These are phyloP conservation scores for Limanda limanda DNA, from an alignment of 2,113 vertebrate species.

Conservation along the genomic window DNA sequence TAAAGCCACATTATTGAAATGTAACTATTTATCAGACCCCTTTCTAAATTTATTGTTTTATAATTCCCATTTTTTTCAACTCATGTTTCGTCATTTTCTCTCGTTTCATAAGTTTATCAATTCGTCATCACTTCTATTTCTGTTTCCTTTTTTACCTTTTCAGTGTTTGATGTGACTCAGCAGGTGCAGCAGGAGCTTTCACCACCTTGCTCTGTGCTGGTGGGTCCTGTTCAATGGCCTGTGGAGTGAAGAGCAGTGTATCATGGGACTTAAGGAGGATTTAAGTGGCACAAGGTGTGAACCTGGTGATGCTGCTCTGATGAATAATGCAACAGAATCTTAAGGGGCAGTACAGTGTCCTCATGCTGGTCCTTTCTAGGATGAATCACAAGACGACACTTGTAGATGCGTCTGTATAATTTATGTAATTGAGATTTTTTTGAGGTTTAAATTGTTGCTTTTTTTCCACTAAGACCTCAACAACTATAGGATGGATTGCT, in stretches of 20 bases:
- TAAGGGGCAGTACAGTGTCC: constrained; percentile 57
- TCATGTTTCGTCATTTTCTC: neutral
- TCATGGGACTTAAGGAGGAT: constrained; percentile 40
- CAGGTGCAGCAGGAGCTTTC: neutral
- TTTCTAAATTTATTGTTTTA: no score
- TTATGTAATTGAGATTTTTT: no score
- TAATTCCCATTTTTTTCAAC: neutral
- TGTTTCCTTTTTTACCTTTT: neutral
- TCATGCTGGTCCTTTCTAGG: constrained; percentile 23
- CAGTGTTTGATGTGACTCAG: neutral
- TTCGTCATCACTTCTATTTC: neutral
- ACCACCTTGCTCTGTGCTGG: neutral
- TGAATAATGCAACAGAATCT: constrained; percentile 69
- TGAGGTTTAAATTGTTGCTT: no score
- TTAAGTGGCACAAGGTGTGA: constrained; percentile 51
- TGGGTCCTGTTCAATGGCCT: neutral
- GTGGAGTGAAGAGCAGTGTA: constrained; percentile 32
- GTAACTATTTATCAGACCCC: no score
- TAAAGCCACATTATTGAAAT: no score
- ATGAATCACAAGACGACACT: no score
- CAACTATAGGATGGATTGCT: no score
- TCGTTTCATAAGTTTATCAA: no score
- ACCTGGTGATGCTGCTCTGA: constrained; percentile 44
- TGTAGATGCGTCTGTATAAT: no score
- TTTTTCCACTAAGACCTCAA: no score